Conservation (phyloP, 2,797 vertebrate genomes). For the Leptoclinus maculatus region DNA sequence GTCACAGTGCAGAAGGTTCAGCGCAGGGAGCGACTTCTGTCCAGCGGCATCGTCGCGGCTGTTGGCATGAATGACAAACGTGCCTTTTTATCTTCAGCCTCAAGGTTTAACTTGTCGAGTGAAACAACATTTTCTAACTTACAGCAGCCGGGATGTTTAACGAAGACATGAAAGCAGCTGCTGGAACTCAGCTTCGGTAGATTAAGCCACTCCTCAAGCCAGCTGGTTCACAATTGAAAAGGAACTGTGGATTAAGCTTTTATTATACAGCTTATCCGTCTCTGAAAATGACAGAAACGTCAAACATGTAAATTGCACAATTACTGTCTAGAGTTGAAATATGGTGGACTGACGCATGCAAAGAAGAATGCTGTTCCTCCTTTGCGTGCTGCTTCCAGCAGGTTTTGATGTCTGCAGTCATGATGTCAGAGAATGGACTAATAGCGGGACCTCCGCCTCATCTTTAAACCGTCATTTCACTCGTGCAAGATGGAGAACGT, state of each 20-base stretch:
- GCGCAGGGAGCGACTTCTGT: conserved; percentile 17
- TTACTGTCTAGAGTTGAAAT: background rate
- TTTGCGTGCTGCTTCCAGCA: background rate
- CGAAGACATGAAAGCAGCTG: conserved; percentile 13
- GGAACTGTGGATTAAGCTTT: background rate
- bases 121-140: conserved; percentile 15
- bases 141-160: background rate
- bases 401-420: background rate
- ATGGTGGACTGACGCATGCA: background rate
- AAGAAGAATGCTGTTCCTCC: background rate
- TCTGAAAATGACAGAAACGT: background rate
- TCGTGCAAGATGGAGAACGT: background rate
- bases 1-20: conserved; percentile 36
- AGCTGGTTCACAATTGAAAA: background rate
- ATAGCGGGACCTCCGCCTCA: background rate
- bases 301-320: background rate
- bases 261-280: background rate
- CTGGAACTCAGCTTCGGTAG: background rate
- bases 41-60: conserved; percentile 1
- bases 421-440: background rate
- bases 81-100: conserved; percentile 39
- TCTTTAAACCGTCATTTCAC: background rate
- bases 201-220: background rate
- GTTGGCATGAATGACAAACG: conserved; percentile 37
- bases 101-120: conserved; percentile 48